These are phyloP conservation scores for Thumatha senex DNA, from an alignment of 2,888 invertebrate species.

Conservation along the genomic window DNA sequence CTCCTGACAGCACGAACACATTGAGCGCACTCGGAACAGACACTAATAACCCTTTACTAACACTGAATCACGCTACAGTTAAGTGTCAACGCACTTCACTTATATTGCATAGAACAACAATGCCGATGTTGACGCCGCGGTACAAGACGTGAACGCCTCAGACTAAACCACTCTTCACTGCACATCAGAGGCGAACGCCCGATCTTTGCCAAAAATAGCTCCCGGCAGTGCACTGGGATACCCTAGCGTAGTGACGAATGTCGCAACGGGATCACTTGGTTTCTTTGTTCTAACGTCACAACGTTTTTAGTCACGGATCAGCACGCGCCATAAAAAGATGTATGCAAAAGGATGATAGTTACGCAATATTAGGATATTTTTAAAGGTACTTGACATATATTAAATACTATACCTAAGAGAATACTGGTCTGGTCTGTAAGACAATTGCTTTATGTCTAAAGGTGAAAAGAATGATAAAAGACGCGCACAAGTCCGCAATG, in stretches of 20 bases:
- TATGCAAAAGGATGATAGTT: neutral
- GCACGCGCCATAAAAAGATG: conserved; percentile 7
- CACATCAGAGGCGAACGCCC: conserved; percentile 73
- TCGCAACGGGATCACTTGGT: conserved; percentile 47
- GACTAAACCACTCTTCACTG: conserved; percentile 64
- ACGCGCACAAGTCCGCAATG: conserved; percentile 48
- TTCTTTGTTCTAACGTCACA: conserved; percentile 58
- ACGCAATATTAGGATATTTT: neutral
- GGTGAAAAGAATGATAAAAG: conserved; percentile 69
- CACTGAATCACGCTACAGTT: conserved; percentile 78
- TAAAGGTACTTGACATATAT: neutral
- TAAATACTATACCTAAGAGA: conserved; percentile 4
- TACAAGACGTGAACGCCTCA: conserved; percentile 61
- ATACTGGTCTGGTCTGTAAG: conserved; percentile 37
- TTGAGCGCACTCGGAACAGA: conserved; percentile 70
- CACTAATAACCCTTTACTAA: conserved; percentile 60
- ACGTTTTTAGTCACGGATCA: conserved; percentile 37
- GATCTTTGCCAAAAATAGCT: conserved; percentile 76
- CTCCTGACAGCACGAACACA: conserved; percentile 50
- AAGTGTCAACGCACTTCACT: conserved; percentile 81
- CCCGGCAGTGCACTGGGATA: conserved; percentile 77
- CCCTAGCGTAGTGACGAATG: conserved; percentile 66
- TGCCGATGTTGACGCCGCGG: conserved; percentile 41
- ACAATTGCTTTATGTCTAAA: conserved; percentile 59
- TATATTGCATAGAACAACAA: conserved; percentile 58